These are phyloP conservation scores for Palloptera scutellata DNA, from an alignment of 2,888 invertebrate species.

Conservation along the genomic window DNA sequence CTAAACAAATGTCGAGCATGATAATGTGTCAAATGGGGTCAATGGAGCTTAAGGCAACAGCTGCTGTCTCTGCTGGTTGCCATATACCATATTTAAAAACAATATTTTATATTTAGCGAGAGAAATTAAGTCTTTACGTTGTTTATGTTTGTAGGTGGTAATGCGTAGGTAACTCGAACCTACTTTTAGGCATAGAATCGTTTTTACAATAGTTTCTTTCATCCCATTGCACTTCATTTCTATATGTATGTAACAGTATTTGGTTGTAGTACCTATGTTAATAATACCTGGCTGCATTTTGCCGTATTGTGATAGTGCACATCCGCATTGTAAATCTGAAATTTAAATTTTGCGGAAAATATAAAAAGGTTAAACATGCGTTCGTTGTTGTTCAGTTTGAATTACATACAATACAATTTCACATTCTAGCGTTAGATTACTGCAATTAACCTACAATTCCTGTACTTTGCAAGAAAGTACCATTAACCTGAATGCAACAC, in stretches of 20 bases:
- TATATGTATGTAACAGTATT: too few relatives aligned
- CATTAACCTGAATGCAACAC: slow-evolving; percentile 5
- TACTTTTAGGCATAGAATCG: too few relatives aligned
- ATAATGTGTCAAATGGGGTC: slow-evolving; percentile 31
- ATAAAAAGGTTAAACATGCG: not conserved
- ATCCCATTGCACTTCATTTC: too few relatives aligned
- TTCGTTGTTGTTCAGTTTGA: too few relatives aligned
- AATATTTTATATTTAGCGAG: too few relatives aligned
- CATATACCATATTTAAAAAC: not conserved
- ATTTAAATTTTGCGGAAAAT: slow-evolving; percentile 41
- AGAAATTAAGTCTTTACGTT: too few relatives aligned
- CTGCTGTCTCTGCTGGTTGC: not conserved
- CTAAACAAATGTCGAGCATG: slow-evolving; percentile 15
- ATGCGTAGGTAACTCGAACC: too few relatives aligned
- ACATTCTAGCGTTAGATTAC: slow-evolving; percentile 27
- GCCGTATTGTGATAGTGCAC: slow-evolving; percentile 60
- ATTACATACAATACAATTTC: too few relatives aligned
- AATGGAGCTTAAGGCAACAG: slow-evolving; percentile 16
- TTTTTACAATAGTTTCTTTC: too few relatives aligned
- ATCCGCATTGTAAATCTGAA: slow-evolving; percentile 62
- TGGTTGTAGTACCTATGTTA: not conserved
- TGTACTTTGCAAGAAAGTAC: not conserved
- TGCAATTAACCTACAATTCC: slow-evolving; percentile 5
- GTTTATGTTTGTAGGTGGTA: too few relatives aligned
- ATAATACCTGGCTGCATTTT: slow-evolving; percentile 57